Evolutionary conservation across 1,140 invertebrate species (phyloP).

Genomic region (Himalopsyche phryganea): DNA sequence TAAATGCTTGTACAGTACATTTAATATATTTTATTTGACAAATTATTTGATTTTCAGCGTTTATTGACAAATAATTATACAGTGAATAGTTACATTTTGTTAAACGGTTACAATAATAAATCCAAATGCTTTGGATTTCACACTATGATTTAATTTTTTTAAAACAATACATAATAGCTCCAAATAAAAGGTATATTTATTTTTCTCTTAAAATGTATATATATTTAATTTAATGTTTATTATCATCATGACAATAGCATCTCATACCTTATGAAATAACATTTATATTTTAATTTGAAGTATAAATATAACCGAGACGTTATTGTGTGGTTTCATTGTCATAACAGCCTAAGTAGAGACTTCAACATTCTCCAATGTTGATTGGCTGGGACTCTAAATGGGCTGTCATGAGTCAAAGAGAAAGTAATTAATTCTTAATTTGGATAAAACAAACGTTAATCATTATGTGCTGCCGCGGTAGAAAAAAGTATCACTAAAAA

Average conservation of each 20-base stretch:
- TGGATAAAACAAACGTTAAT: too few relatives aligned
- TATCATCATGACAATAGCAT: too few relatives aligned
- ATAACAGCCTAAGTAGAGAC: slow-evolving; percentile 15
- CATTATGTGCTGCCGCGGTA: too few relatives aligned
- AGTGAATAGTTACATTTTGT: slow-evolving; percentile 12
- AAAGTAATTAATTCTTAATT: too few relatives aligned
- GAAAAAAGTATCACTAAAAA: too few relatives aligned
- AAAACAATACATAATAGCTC: background rate
- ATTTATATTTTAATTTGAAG: too few relatives aligned
- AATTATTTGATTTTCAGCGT: slow-evolving; percentile 29
- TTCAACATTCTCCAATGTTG: slow-evolving; percentile 11
- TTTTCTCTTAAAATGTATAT: background rate
- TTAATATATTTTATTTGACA: slow-evolving; percentile 35
- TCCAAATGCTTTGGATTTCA: background rate
- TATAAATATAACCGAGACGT: too few relatives aligned
- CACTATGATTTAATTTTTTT: too few relatives aligned
- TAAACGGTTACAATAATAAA: background rate
- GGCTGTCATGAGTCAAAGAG: slow-evolving; percentile 10
- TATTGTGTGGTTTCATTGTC: background rate
- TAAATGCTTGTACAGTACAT: slow-evolving; percentile 35
- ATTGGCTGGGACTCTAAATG: slow-evolving; percentile 27
- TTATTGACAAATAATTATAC: slow-evolving; percentile 31
- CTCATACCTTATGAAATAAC: too few relatives aligned
- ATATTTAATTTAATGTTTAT: too few relatives aligned
- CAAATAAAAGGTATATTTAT: slow-evolving; percentile 4